Evolutionary conservation across 2,113 vertebrate genomes (phyloP).

Genomic region (Argyrosomus japonicus): DNA sequence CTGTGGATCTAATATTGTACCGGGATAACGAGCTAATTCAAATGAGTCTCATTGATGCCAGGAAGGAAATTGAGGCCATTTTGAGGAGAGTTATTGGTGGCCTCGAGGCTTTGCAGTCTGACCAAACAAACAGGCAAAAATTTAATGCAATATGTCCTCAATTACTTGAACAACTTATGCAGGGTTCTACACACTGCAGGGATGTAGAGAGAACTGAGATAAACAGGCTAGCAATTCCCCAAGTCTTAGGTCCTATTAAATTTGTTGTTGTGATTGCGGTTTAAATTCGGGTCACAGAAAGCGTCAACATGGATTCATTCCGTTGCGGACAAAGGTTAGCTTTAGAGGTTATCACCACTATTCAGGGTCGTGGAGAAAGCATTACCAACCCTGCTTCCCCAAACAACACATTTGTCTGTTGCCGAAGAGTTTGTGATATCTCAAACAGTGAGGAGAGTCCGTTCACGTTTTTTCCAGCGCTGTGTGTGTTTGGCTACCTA

Average conservation of each 20-base stretch:
- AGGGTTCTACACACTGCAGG: slow-evolving; percentile 20
- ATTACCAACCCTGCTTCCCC: slow-evolving; percentile 18
- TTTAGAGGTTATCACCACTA: slow-evolving; percentile 58
- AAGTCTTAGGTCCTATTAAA: slow-evolving; percentile 40
- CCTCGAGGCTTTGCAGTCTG: slow-evolving; percentile 44
- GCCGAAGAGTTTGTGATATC: slow-evolving; percentile 14
- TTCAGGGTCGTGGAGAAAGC: slow-evolving; percentile 29
- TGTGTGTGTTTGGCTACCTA: slow-evolving; percentile 34
- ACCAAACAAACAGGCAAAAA: slow-evolving; percentile 52
- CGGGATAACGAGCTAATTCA: slow-evolving; percentile 61
- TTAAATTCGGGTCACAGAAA: slow-evolving; percentile 61
- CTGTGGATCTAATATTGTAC: slow-evolving; percentile 50
- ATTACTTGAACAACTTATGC: slow-evolving; percentile 41
- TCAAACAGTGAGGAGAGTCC: slow-evolving; percentile 10
- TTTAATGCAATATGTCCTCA: slow-evolving; percentile 41
- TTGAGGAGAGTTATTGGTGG: slow-evolving; percentile 47
- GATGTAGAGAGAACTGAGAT: slow-evolving; percentile 1
- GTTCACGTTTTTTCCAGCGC: slow-evolving; percentile 6
- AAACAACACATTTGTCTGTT: slow-evolving; percentile 43
- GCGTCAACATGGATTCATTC: slow-evolving; percentile 53
- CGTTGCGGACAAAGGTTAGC: slow-evolving; percentile 53
- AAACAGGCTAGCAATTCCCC: slow-evolving; percentile 18
- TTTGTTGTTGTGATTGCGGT: slow-evolving; percentile 45
- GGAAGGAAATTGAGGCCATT: slow-evolving; percentile 61
- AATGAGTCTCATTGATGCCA: slow-evolving; percentile 51